Percentiles rank a stretch among this genome's conserved stretches.
These are phyloP conservation scores for Notothenia rossii DNA, from an alignment of 2,113 vertebrate species.

Conservation along the genomic window DNA sequence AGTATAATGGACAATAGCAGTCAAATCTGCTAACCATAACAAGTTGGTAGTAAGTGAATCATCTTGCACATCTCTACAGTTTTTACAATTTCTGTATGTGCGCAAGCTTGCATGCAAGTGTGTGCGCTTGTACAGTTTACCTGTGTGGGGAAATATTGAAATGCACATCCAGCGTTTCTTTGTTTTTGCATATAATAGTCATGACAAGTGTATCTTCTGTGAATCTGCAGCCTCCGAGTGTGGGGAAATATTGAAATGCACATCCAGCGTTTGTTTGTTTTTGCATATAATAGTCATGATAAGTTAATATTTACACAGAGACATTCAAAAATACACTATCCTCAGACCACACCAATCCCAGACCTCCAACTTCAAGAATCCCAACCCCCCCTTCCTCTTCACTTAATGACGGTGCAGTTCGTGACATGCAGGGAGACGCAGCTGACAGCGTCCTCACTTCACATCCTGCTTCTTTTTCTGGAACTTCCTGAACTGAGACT, in stretches of 20 bases:
- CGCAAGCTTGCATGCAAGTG: slow-evolving; percentile 52
- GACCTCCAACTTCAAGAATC: slow-evolving; percentile 10
- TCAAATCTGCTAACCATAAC: neutral
- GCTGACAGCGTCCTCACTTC: slow-evolving; percentile 80
- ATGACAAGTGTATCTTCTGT: neutral
- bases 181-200: slow-evolving; percentile 45
- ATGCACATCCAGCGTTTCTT: slow-evolving; percentile 31
- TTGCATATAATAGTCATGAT: slow-evolving; percentile 39
- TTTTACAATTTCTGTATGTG: slow-evolving; percentile 16
- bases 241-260: neutral
- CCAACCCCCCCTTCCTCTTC: slow-evolving; percentile 32
- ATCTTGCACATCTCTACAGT: slow-evolving; percentile 55
- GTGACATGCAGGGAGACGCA: slow-evolving; percentile 76
- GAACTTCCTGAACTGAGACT: slow-evolving; percentile 99
- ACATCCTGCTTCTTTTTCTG: slow-evolving; percentile 95
- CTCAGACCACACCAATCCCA: slow-evolving; percentile 43
- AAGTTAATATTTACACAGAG: slow-evolving; percentile 60
- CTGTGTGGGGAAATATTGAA: slow-evolving; percentile 26
- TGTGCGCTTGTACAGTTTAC: slow-evolving; percentile 22
- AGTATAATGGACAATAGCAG: neutral
- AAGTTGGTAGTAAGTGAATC: neutral
- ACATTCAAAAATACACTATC: slow-evolving; percentile 65
- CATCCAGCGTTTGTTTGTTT: slow-evolving; percentile 1
- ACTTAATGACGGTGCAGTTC: slow-evolving; percentile 75
- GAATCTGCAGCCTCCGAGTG: neutral